Evolutionary conservation across 2,888 invertebrate species (phyloP).

Genomic region (Phengaris arion): DNA sequence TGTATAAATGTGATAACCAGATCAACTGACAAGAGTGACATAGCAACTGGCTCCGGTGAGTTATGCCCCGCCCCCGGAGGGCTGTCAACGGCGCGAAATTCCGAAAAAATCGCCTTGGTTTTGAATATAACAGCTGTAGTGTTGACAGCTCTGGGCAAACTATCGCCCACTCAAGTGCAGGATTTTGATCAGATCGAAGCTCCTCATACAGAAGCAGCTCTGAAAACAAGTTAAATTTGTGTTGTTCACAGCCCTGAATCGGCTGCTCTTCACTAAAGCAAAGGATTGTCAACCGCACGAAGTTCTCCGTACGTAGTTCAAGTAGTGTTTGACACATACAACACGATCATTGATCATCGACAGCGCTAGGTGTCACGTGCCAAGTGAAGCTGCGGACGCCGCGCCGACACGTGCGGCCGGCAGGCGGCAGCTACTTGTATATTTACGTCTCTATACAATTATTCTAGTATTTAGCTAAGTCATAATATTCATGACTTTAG

Average conservation of each 20-base stretch:
- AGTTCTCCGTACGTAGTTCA: no score
- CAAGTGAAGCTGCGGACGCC: background rate
- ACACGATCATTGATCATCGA: background rate
- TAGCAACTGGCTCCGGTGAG: background rate
- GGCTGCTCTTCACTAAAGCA: no score
- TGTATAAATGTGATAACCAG: conserved; percentile 4
- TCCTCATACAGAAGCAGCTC: no score
- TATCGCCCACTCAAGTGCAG: no score
- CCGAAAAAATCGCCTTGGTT: no score
- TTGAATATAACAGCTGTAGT: no score
- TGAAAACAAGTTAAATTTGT: no score
- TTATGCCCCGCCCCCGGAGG: background rate
- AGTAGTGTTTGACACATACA: no score
- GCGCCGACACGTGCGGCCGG: background rate
- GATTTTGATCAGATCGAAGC: no score
- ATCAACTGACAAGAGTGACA: background rate
- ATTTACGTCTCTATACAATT: background rate
- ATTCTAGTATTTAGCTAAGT: background rate
- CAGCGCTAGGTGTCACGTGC: background rate
- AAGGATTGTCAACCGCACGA: no score
- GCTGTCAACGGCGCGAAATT: background rate
- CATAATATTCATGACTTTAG: background rate
- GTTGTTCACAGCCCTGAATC: no score
- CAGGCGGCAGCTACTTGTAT: background rate
- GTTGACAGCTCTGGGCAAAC: no score